Evolutionary conservation across 37 sponge, comb jelly and placozoan species (phyloP).

Genomic region (Eunapius fragilis): DNA sequence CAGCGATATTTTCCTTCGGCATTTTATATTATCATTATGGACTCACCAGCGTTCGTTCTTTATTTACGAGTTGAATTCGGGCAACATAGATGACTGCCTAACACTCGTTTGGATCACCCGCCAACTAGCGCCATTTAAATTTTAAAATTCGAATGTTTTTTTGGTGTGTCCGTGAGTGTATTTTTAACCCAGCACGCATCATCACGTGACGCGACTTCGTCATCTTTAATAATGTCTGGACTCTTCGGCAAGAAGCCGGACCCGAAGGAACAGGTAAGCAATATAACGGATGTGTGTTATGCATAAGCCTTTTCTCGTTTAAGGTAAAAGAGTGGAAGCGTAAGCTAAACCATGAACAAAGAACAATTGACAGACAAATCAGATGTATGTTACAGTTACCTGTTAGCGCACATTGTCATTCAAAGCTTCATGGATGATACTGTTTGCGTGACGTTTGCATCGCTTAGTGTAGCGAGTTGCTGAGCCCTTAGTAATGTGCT

Average conservation of each 20-base stretch:
- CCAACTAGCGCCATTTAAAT: background rate
- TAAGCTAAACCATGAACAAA: constrained; percentile 87
- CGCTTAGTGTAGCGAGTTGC: too few species aligned
- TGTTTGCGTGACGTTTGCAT: background rate
- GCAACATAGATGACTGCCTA: background rate
- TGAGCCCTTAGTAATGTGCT: too few species aligned
- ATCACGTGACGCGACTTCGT: background rate
- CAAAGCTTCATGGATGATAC: background rate
- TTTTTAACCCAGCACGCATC: background rate
- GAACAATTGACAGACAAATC: constrained; percentile 95
- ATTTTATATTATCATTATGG: background rate
- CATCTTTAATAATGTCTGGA: constrained; percentile 13
- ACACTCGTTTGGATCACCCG: background rate
- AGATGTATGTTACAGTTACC: constrained; percentile 41
- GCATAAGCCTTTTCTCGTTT: background rate
- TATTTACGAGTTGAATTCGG: background rate
- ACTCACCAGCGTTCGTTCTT: background rate
- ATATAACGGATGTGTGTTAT: background rate
- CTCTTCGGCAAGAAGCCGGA: constrained; percentile 80
- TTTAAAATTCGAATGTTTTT: background rate
- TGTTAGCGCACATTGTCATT: background rate
- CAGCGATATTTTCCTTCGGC: background rate
- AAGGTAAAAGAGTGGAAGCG: constrained; percentile 93
- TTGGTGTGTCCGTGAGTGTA: background rate
- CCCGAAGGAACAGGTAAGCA: constrained; percentile 83